Evolutionary conservation across 2,888 invertebrate species (phyloP), one percentile per base, ranked within the genome.

Genomic region (Euzetes globulus): DNA sequence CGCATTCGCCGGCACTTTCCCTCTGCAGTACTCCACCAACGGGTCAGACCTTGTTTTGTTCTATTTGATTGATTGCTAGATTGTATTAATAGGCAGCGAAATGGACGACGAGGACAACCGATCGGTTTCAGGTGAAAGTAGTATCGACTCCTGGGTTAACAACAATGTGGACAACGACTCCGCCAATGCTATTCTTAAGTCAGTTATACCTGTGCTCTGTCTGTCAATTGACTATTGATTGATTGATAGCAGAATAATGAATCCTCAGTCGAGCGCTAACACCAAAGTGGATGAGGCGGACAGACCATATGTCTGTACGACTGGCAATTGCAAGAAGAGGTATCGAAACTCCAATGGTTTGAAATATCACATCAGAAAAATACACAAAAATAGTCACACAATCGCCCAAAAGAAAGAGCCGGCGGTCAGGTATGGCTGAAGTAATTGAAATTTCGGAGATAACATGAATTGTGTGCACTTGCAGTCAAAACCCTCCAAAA

Each of bases 401-500:
- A 45, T 47, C 13, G 71, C 71, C 33, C 45, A 71, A 15, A 50
- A 71, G 47, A 19, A 15, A 7, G 47, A 52, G 17, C 22, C 19
- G 13, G 11, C 9, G 29, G 47, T 25, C 25, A 27, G 13, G 22
- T 22, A 47, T 1, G 17, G n/a, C 17, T 33, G 1, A 63, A 63
- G 7, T 33, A 7, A n/a, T 4, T 29, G n/a, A 5, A 7, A 63
- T 63, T 63, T 6, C 27, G 11, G 65, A 37, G 11, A 65, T n/a
- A 37, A 5, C 15, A 37, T n/a, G 13, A 1, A n/a, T 41, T 37
- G 6, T 37, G 3, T n/a, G 13, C 2, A 9, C 9, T 22, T 58
- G 19, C 58, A 58, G 58, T 58, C 58, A 58, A 58, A 65, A 6
- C 17, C 7, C 50, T 15, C n/a, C 72, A 33, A 91, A 91, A 85